Base-by-base conservation (phyloP, 1,140 invertebrate genomes). In the Parasteatoda tepidariorum region DNA sequence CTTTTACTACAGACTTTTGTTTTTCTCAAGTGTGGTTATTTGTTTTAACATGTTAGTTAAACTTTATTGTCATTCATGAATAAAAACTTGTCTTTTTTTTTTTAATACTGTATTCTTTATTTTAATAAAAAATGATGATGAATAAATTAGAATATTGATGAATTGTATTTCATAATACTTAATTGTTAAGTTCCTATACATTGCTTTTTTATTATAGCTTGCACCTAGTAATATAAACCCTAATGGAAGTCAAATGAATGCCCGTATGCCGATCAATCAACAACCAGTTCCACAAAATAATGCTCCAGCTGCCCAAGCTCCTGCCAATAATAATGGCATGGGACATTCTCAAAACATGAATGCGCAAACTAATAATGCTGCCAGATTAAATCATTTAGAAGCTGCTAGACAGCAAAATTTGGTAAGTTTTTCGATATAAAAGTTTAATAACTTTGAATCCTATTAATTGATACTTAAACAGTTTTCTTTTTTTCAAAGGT, bases 401-500 rank as follows among this genome's bases (percentile, higher is more conserved):
- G 89, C 91, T 2, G 92, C 92, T 68, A 89, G 93, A 34, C 92
- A 93, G 86, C 92, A 93, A 84, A 94, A 94, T 89, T 86, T 93
- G 13, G 79, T 84, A 73, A 55, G 70, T 59, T n/a, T 18, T 9
- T n/a, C 7, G 18, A 9, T 9, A 48, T 9, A 9, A 48, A 48
- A 48, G 18, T 9, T 48, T 9, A 48, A 48, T 9, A 48, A 48
- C 7, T 9, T 48, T 9, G 18, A 9, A 48, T 9, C 18, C 7
- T 9, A 48, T 9, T 9, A 48, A 48, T 9, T 9, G 7, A 9
- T 48, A 18, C 7, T 48, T 48, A 48, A 48, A 48, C 18, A 9
- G 41, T 48, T 9, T 18, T 9, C 7, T 48, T 18, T 48, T 7
- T 48, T 7, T 9, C 18, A 18, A 48, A 48, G 41, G 7, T 9